A percentile compares a stretch with the other conserved stretches of the same genome.
Evolutionary conservation across 2,888 invertebrate genomes (phyloP).

Genomic region (Hydrotaea cyrtoneurina): DNA sequence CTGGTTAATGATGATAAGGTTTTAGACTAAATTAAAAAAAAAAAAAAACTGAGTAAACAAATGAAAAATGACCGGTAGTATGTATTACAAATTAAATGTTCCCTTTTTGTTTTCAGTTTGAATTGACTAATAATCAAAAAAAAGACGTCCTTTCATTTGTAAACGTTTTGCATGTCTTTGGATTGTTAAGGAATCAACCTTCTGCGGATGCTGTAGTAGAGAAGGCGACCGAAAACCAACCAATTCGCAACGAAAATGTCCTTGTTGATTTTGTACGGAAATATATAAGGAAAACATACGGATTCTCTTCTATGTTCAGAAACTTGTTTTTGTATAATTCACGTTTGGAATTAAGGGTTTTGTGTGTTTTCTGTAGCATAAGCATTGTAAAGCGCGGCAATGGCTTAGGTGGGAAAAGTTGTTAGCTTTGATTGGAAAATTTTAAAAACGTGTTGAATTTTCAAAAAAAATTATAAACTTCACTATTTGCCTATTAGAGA

Average conservation of each 20-base stretch:
- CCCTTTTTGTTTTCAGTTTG: conserved; percentile 76
- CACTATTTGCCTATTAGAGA: no score
- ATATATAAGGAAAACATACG: no score
- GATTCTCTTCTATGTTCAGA: no score
- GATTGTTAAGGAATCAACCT: conserved; percentile 83
- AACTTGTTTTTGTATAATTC: no score
- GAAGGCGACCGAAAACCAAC: conserved; percentile 87
- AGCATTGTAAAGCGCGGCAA: no score
- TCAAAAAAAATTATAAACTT: no score
- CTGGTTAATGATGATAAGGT: not conserved
- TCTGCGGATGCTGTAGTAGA: conserved; percentile 92
- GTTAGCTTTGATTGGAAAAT: no score
- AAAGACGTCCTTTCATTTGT: no score
- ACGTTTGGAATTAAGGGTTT: no score
- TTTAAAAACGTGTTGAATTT: no score
- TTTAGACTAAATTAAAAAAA: not conserved
- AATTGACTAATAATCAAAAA: not conserved
- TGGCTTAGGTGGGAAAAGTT: no score
- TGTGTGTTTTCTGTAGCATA: no score
- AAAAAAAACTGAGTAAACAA: not conserved
- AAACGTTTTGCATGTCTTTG: not conserved
- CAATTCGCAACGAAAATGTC: conserved; percentile 73
- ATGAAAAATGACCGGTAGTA: not conserved
- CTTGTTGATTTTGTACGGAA: conserved; percentile 16
- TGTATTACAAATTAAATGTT: not conserved